Evolutionary conservation across 2,797 vertebrate species (phyloP).

Genomic region (Trachops cirrhosus): DNA sequence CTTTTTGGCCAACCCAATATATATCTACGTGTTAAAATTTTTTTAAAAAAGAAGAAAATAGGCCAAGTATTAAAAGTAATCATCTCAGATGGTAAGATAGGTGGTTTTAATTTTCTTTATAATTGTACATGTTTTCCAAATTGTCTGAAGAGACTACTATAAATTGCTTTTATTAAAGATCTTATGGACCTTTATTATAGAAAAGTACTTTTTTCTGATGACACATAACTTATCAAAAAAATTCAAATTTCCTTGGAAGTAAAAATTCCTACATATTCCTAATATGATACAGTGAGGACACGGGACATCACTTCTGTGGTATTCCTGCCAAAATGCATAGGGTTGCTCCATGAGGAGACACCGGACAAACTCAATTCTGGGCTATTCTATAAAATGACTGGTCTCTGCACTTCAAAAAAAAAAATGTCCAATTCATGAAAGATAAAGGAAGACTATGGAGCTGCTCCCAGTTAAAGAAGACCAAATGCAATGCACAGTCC

Average conservation of each 20-base stretch:
- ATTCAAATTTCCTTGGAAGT: conserved; percentile 11
- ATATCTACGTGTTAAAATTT: neutral
- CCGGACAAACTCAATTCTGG: neutral
- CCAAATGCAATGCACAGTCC: neutral
- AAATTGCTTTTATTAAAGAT: neutral
- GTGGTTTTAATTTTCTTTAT: neutral
- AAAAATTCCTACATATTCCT: neutral
- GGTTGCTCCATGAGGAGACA: neutral
- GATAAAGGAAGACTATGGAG: neutral
- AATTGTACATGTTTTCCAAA: neutral
- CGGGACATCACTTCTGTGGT: neutral
- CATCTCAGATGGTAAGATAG: neutral
- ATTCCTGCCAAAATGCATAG: neutral
- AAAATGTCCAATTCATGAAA: neutral
- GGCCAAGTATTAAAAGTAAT: neutral
- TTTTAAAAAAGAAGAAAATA: neutral
- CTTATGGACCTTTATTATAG: neutral
- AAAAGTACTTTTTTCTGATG: neutral
- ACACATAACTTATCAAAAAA: neutral
- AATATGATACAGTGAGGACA: neutral
- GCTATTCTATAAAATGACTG: neutral
- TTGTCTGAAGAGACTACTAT: neutral
- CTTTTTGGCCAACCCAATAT: neutral
- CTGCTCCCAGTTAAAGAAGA: neutral
- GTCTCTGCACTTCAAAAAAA: neutral